Evolutionary conservation across 2,113 vertebrate species (phyloP).

Genomic region (Poicephalus gulielmi): DNA sequence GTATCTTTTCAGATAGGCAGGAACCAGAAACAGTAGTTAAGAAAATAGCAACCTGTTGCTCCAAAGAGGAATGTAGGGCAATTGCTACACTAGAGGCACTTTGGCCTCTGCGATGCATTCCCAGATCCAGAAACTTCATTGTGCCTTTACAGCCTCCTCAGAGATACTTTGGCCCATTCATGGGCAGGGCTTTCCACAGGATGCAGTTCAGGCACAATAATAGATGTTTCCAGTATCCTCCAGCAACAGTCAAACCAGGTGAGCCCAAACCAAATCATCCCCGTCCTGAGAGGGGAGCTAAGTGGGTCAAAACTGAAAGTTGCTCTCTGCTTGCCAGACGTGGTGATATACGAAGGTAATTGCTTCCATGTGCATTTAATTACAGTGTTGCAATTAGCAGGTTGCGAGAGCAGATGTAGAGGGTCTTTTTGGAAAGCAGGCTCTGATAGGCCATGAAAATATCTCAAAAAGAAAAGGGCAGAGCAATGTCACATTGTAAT

Average conservation of each 20-base stretch:
- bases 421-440: constrained; percentile 27
- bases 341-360: constrained; percentile 64
- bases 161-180: fast-evolving
- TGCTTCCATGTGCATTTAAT: constrained; percentile 51
- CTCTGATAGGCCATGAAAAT: constrained; percentile 49
- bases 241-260: background rate
- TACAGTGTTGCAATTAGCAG: constrained; percentile 67
- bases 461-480: constrained; percentile 56
- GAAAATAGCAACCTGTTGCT: background rate
- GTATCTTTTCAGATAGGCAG: background rate
- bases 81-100: fast-evolving
- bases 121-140: background rate
- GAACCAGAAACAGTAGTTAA: background rate
- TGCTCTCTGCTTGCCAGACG: constrained; percentile 16
- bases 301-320: background rate
- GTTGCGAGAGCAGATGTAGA: constrained; percentile 63
- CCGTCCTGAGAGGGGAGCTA: background rate
- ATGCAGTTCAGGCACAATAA: background rate
- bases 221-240: background rate
- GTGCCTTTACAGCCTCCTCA: background rate
- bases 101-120: no score
- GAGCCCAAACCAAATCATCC: background rate
- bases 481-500: constrained; percentile 60
- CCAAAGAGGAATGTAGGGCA: background rate
- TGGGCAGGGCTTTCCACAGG: fast-evolving